Base-by-base conservation (phyloP, 2,888 invertebrate genomes). In the Caenorhabditis japonica region DNA sequence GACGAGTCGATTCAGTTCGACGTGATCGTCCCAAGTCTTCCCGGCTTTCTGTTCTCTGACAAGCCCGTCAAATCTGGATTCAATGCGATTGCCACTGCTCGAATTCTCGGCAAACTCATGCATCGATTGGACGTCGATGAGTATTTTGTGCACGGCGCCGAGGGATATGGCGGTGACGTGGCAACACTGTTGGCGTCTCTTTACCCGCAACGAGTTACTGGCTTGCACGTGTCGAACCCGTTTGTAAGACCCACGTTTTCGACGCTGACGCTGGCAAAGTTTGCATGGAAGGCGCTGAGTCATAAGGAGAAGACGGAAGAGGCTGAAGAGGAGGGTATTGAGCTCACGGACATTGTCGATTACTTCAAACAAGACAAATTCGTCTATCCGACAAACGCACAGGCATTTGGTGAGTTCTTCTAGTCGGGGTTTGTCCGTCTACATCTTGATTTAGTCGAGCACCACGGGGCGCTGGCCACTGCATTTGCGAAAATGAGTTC, bases 11-110 rank as follows among this genome's bases (percentile, higher is more conserved):
- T 83, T 36, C 71, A 75, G 13, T 83, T 83, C 43, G 83, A 83
- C 23, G 82, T 83, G 0, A 76, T 83, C 44, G 73, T 82, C 0
- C 83, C 83, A 10, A 77, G 77, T 59, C 64, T 83, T 10, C 83
- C 83, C 5, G 81, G 82, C 5, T 82, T 82, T 21, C 43, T 78
- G 2, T 83, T 79, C 41, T 83, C 83, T 7, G 78, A 77, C 12
- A 76, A 75, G 34, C 71, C 79, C 12, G 46, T 15, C 4, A 75
- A 79, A 46, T 17, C 30, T 25, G 73, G 72, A 1, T 76, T 82
- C 30, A 71, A 76, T 10, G 52, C 70, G 10, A 46, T 71, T 15
- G 76, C 77, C 17, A 66, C 56, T 10, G 75, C 76, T 5, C 49
- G 83, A 39, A 72, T 80, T 17, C 33, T 82, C 4, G 56, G 46